Evolutionary conservation across 2,113 vertebrate species (phyloP).

Genomic region (Acanthisitta chloris): DNA sequence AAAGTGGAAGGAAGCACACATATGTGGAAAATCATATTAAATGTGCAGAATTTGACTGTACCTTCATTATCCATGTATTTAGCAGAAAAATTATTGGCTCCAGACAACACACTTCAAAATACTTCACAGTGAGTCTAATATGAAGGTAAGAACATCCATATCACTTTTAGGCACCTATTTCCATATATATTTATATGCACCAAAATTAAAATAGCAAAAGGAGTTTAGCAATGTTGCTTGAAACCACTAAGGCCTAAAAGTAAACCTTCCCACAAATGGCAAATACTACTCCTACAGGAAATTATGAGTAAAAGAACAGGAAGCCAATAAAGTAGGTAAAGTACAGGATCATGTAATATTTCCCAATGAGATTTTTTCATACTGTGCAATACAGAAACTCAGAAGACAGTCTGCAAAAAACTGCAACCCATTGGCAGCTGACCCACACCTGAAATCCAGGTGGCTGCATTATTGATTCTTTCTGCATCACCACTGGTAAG

Average conservation of each 20-base stretch:
- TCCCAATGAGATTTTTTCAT: neutral
- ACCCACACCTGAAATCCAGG: neutral
- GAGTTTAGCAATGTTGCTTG: neutral
- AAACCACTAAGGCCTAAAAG: neutral
- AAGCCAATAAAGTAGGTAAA: neutral
- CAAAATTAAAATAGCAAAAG: neutral
- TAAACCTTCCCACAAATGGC: neutral
- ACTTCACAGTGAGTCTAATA: neutral
- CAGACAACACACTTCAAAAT: neutral
- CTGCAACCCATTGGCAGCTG: neutral
- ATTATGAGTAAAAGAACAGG: neutral
- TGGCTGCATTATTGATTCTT: neutral
- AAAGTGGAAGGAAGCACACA: neutral
- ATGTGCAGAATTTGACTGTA: neutral
- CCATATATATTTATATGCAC: neutral
- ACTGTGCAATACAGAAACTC: neutral
- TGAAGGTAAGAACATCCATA: neutral
- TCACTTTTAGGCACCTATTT: neutral
- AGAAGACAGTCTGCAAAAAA: neutral
- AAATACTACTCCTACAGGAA: neutral
- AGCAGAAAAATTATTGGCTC: neutral
- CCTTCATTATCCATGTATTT: neutral
- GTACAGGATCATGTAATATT: neutral
- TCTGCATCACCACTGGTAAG: rapidly evolving
- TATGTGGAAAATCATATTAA: neutral